Evolutionary conservation across 2,113 vertebrate genomes (phyloP), one percentile per base, ranked within the genome.

Genomic region (Perca flavescens): DNA sequence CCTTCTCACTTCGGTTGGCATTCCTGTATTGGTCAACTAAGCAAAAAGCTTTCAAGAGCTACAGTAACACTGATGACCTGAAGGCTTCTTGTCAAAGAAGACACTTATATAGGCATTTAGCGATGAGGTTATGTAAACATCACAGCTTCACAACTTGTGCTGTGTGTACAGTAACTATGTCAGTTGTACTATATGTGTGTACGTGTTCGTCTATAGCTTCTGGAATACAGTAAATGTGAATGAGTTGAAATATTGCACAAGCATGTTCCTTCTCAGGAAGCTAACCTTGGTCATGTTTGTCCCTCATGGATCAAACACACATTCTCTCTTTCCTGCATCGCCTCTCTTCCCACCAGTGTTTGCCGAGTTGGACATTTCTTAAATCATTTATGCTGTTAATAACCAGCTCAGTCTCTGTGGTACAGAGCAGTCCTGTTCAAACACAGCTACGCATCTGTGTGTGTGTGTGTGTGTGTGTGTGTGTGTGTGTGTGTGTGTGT

Each of bases 321-420:
- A 56, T 31, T 65, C 60, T 56, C 21, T 69, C 63, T 63, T 50
- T 79, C 78, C 62, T 63, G 61, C 63, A 73, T 77, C 54, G 75
- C 34, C 69, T 77, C 62, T 88, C 82, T 78, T 79, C 62, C 76
- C 52, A 54, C 67, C 64, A 76, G 58, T 94, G 90, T 95, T 95
- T 95, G 91, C 90, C 78, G 87, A 92, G 83, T 89, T 93, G 85
- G 86, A 93, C 80, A 93, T 93, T 84, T 94, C 92, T 93, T 94
- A 89, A 96, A 96, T 96, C 95, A 96, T 96, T 93, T 84, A 96
- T 92, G 90, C 80, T 89, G 91, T 93, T 96, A 94, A 95, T 95
- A 95, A 96, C 92, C 88, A 91, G 77, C 82, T 79, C 56, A 31
- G 90, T 88, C 90, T 92, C 92, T 87, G 72, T 58, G 91, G 87